These are phyloP conservation scores for Pyxicephalus adspersus DNA, from an alignment of 2,113 vertebrate genomes.

Conservation along the genomic window DNA sequence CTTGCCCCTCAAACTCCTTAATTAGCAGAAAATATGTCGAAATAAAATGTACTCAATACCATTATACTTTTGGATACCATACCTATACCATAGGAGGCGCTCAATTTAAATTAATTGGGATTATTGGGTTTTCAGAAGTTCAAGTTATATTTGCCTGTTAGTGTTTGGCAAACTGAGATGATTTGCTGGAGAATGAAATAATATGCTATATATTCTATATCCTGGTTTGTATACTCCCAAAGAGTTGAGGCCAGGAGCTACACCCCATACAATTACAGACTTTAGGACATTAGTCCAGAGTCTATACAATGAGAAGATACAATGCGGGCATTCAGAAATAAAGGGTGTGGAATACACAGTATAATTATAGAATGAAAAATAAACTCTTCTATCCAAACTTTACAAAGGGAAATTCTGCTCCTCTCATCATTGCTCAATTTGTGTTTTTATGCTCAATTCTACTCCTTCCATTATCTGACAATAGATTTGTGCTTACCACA, in stretches of 20 bases:
- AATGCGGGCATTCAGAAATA: background rate
- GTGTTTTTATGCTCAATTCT: background rate
- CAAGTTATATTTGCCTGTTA: background rate
- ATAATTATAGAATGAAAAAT: background rate
- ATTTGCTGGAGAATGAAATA: background rate
- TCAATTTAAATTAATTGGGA: background rate
- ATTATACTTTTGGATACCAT: background rate
- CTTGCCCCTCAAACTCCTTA: too few species aligned
- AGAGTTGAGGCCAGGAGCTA: background rate
- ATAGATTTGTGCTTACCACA: too few species aligned
- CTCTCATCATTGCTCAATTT: too few species aligned
- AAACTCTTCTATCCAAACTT: background rate
- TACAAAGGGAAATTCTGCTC: background rate
- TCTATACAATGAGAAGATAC: background rate
- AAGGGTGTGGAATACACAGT: background rate
- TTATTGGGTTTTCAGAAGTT: background rate
- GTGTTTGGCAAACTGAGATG: background rate
- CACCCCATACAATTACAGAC: background rate
- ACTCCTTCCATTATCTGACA: background rate
- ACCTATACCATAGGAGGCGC: background rate
- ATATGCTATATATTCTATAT: too few species aligned
- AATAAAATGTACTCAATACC: too few species aligned
- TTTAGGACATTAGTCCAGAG: background rate
- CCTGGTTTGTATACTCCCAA: background rate
- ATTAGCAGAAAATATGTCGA: too few species aligned